phyloP scores from a whole-genome alignment of 2,888 invertebrate genomes.

The Abscondita cerata region DNA sequence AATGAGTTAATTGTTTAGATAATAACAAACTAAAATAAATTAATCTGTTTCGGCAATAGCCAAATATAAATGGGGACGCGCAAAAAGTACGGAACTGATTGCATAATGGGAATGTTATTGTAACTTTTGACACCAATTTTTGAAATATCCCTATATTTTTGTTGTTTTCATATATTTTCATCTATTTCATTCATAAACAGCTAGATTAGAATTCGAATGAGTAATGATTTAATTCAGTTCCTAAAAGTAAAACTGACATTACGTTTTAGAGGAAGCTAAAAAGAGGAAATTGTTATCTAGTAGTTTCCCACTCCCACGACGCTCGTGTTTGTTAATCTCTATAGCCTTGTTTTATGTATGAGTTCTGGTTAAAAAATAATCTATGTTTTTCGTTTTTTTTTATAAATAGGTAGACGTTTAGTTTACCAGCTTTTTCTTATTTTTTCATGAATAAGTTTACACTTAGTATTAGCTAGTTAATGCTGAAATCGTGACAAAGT shows the following conservation, averaged over 20 bases:
- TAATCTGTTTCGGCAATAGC: no score
- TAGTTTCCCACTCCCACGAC: slow-evolving; percentile 34
- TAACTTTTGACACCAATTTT: no score
- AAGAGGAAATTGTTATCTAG: slow-evolving; percentile 30
- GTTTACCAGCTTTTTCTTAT: background rate
- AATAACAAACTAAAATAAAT: no score
- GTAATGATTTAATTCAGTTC: background rate
- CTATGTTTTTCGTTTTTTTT: background rate
- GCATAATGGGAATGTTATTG: no score
- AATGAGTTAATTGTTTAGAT: no score
- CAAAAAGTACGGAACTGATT: no score
- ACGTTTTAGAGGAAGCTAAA: slow-evolving; percentile 28
- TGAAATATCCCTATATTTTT: no score
- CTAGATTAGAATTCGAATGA: background rate
- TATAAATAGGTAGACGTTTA: background rate
- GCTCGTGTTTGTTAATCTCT: slow-evolving; percentile 24
- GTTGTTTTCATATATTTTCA: no score
- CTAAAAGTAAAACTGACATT: slow-evolving; percentile 20
- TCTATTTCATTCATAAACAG: slow-evolving; percentile 9
- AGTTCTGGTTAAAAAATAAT: slow-evolving; percentile 2
- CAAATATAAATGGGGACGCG: no score
- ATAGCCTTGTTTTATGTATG: slow-evolving; percentile 23
- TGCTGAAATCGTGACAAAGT: no score
- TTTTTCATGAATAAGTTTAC: no score
- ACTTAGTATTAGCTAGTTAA: no score